Evolutionary conservation across 2,797 vertebrate species (phyloP).

Genomic region (Craterocephalus amniculus): DNA sequence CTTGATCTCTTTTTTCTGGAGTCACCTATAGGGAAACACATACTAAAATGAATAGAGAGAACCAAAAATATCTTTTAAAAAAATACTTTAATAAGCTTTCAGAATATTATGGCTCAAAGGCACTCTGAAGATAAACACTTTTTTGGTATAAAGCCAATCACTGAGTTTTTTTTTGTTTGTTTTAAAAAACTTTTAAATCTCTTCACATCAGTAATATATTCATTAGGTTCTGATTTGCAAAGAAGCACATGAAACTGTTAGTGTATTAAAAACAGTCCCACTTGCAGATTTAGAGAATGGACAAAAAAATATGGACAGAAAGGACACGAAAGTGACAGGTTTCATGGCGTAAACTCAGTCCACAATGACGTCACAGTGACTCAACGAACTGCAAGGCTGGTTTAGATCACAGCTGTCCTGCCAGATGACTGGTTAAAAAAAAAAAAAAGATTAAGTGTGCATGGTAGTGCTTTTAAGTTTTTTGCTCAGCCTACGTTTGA

Average conservation of each 20-base stretch:
- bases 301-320: conserved; percentile 70
- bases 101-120: neutral
- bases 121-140: neutral
- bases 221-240: conserved; percentile 36
- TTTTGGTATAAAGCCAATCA: neutral
- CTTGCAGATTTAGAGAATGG: conserved; percentile 56
- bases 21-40: conserved; percentile 71
- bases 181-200: conserved; percentile 41
- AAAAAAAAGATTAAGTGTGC: conserved; percentile 2
- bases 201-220: conserved; percentile 3
- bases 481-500: conserved; percentile 6
- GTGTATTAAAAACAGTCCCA: conserved; percentile 49
- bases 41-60: conserved; percentile 58
- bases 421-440: conserved; percentile 9
- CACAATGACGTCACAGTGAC: conserved; percentile 57
- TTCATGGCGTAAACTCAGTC: conserved; percentile 59
- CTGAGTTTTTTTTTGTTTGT: neutral
- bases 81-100: conserved; percentile 34
- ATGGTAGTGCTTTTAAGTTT: conserved; percentile 4
- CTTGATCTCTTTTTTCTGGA: conserved; percentile 78
- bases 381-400: conserved; percentile 45
- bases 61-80: conserved; percentile 5
- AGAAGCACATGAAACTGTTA: conserved; percentile 62
- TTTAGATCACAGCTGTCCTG: conserved; percentile 22
- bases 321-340: conserved; percentile 65